Percentiles rank a stretch among this genome's conserved stretches.
Conservation (phyloP, 2,797 vertebrate genomes). For the Sarcoramphus papa region DNA sequence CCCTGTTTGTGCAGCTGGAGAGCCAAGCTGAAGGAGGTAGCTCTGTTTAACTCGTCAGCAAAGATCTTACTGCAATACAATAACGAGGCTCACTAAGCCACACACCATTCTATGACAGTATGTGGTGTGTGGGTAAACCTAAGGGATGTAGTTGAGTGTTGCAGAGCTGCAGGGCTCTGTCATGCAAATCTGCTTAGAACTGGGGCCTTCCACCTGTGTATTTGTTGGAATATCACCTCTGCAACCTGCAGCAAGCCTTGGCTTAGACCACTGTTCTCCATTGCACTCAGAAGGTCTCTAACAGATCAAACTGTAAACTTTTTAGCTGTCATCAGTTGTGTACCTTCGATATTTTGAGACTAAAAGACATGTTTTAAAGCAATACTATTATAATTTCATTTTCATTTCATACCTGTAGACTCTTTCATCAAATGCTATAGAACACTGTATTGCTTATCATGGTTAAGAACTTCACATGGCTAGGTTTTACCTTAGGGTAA, state of each 20-base stretch:
- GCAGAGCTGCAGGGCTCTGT: background rate
- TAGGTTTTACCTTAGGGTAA: background rate
- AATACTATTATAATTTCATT: background rate
- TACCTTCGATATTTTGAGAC: background rate
- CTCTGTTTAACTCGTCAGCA: background rate
- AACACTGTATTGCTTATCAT: background rate
- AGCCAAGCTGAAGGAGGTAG: background rate
- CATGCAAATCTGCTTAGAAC: background rate
- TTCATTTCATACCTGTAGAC: background rate
- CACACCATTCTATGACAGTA: background rate
- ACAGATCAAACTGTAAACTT: background rate
- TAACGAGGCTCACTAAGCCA: background rate
- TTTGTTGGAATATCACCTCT: background rate
- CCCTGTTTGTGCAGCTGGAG: background rate
- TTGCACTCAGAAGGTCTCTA: background rate
- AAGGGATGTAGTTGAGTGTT: background rate
- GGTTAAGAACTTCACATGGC: background rate
- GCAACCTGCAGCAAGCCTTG: background rate
- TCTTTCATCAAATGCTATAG: background rate
- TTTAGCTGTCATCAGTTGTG: background rate
- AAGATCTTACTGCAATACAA: background rate
- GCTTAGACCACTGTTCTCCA: background rate
- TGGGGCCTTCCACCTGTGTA: background rate
- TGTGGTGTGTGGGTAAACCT: background rate
- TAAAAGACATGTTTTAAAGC: background rate